Evolutionary conservation across 2,797 vertebrate species (phyloP), one percentile per base, ranked within the genome.

Genomic region (Pseudochaenichthys georgianus): DNA sequence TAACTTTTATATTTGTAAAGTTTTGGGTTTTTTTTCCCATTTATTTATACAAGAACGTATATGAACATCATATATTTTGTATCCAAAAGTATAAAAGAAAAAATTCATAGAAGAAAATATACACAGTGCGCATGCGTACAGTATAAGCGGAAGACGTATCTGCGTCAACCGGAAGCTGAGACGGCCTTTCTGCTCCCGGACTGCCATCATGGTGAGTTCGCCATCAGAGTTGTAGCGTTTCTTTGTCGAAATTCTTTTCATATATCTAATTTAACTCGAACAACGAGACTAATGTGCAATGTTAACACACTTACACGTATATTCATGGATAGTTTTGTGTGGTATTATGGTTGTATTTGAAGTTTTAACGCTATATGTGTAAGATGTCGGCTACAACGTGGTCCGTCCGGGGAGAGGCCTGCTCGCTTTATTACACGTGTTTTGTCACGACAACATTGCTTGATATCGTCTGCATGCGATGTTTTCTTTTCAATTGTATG

Each of bases 151-250:
- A 88, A 89, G 70, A 4, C 0, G 62, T 91, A 91, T 94, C 16
- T 81, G 81, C 53, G 45, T 2, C 1, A 34, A 28, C 48, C 84
- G 69, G 93, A 93, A 83, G 0, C 53, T 0, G 2, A 9, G 0
- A 79, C 78, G 87, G 94, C 88, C 93, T 96, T 95, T 95, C 84
- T 90, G 92, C 86, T 94, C 89, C 77, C 69, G 66, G 89, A 91
- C 90, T 77, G 94, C 95, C 95, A 94, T 95, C 96, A 97, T 97
- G 96, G 96, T 97, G 82, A 95, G 95, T 87, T 82, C 80, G 75
- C 58, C 78, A 52, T 77, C 75, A 74, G 46, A 60, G 43, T 3
- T 47, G 59, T 28, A 65, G 34, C 54, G 6, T 70, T 62, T 63
- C 9, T 19, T 65, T 77, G 46, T 41, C 1, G 1, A 77, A 48